Base-by-base conservation (phyloP, 2,888 invertebrate species). In the Odontothrips loti region DNA sequence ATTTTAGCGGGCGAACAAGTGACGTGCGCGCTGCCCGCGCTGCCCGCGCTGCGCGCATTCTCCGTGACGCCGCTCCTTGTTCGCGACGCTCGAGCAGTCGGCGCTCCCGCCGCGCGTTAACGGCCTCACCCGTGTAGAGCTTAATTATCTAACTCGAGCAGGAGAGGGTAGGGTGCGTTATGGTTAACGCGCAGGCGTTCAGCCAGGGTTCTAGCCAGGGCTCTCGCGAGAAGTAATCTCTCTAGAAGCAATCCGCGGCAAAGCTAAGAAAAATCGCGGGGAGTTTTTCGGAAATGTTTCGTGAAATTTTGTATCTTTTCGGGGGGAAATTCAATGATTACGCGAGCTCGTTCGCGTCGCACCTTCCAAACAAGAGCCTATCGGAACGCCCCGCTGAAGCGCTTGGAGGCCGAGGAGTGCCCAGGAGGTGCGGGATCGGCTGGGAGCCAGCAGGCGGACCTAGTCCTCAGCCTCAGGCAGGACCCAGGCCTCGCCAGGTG, bases 141-240 rank as follows among this genome's bases (percentile, higher is more conserved):
- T 75, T 75, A 75, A 75, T 75, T 75, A 75, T 27, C 68, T 75
- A 75, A 75, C 68, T 27, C 68, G 68, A 9, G 68, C 23, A n/a
- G 3, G 58, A 51, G 51, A 17, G 51, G 15, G 51, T 51, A 11
- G 51, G 51, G 15, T 11, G 68, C 68, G 68, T 75, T 27, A 23
- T 75, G 68, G 68, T 23, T 27, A 75, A 10, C 68, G 68, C 68
- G 27, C 23, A n/a, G 11, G 27, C 68, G 8, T 1, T 11, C 68
- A 27, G 10, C 27, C 68, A 10, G 68, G n/a, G n/a, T n/a, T n/a
- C 2, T 27, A 12, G 68, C 27, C 58, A 0, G 17, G n/a, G 58
- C n/a, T 6, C 58, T 17, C 6, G 20, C n/a, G 58, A 58, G 58
- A 17, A n/a, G n/a, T n/a, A n/a, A n/a, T n/a, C n/a, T n/a, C n/a